Conservation (phyloP, 1,140 invertebrate genomes). For the Melipona quadrifasciata region DNA sequence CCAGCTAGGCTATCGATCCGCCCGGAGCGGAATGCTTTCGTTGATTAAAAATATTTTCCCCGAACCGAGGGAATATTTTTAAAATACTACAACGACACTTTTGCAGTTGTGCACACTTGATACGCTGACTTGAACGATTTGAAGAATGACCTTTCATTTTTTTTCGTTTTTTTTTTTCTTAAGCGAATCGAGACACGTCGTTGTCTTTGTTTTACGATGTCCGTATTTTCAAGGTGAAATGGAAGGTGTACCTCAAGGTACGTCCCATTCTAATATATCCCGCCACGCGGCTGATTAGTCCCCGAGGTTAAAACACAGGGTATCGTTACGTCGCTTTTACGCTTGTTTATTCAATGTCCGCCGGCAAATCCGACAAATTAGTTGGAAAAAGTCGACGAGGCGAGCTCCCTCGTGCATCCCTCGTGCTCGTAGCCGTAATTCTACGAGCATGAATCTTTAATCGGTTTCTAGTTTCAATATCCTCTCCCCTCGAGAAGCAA, state of each 20-base stretch:
- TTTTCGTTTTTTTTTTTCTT: not conserved
- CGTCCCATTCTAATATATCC: conserved; percentile 3
- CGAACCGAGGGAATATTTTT: no score
- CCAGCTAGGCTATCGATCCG: no score
- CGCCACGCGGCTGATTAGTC: conserved; percentile 52
- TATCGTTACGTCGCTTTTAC: conserved; percentile 45
- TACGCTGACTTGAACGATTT: no score
- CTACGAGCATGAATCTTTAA: conserved; percentile 53
- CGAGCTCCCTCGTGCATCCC: conserved; percentile 23
- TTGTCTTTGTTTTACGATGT: not conserved
- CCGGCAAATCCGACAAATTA: conserved; percentile 51
- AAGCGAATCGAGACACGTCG: no score
- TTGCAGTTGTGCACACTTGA: no score
- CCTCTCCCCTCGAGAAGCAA: not conserved
- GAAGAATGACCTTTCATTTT: no score
- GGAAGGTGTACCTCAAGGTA: conserved; percentile 39
- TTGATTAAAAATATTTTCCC: no score
- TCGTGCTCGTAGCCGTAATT: conserved; percentile 39
- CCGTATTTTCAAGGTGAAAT: not conserved
- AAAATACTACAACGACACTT: no score
- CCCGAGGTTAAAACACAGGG: conserved; percentile 32
- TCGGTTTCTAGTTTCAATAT: conserved; percentile 19
- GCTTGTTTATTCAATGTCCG: conserved; percentile 16
- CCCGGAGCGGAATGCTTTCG: no score
- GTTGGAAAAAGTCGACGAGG: conserved; percentile 50